Percentiles rank a stretch among this genome's conserved stretches.
phyloP scores from a whole-genome alignment of 2,797 vertebrate species.

The Sebastes taczanowskii region DNA sequence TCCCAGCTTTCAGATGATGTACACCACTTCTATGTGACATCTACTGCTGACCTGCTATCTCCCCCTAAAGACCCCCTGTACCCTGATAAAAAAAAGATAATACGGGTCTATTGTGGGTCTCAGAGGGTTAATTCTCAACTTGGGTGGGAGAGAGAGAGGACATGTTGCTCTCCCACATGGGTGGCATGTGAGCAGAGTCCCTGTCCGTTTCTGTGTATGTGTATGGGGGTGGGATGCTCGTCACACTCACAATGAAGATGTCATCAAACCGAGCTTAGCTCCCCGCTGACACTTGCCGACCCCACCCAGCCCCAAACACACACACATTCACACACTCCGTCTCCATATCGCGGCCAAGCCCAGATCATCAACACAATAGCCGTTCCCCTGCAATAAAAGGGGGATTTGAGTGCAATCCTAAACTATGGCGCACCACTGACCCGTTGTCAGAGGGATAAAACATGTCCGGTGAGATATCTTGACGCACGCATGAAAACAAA shows the following conservation, averaged over 20 bases:
- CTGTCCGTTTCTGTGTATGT: not conserved
- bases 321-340: slow-evolving; percentile 14
- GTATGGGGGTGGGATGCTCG: not conserved
- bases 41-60: too few species aligned
- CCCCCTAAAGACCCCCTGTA: too few species aligned
- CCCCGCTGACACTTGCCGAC: slow-evolving; percentile 14
- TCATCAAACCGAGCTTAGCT: slow-evolving; percentile 44
- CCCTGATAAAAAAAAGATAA: too few species aligned
- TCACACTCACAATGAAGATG: slow-evolving; percentile 68
- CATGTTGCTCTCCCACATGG: slow-evolving; percentile 19
- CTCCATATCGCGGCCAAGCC: not conserved
- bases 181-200: slow-evolving; percentile 40
- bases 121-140: slow-evolving; percentile 14
- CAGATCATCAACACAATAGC: slow-evolving; percentile 45
- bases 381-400: slow-evolving; percentile 24
- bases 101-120: too few species aligned
- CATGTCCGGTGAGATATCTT: not conserved
- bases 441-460: slow-evolving; percentile 20
- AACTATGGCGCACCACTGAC: slow-evolving; percentile 31
- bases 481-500: not conserved
- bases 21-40: too few species aligned
- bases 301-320: slow-evolving; percentile 30
- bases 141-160: slow-evolving; percentile 22
- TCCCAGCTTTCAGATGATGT: too few species aligned
- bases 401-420: slow-evolving; percentile 36